A percentile compares a stretch with the other conserved stretches of the same genome.
Conservation (phyloP, 2,113 vertebrate species). For the Oostethus manadensis region DNA sequence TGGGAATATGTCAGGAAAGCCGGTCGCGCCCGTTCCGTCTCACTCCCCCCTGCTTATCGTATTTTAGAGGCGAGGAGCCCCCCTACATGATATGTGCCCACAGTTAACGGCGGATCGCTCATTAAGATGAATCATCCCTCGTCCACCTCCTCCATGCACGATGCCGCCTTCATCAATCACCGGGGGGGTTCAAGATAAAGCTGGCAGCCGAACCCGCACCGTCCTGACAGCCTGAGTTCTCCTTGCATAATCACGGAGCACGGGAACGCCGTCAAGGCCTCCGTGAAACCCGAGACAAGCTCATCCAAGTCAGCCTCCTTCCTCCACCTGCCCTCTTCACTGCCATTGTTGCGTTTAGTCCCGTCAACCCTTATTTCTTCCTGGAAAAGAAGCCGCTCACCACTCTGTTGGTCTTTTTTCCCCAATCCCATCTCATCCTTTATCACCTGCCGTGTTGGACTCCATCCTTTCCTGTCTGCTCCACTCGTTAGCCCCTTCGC, state of each 20-base stretch:
- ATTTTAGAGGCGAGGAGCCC: conserved; percentile 64
- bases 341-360: conserved; percentile 22
- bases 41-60: conserved; percentile 62
- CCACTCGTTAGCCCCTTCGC: too few species aligned
- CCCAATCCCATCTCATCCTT: too few species aligned
- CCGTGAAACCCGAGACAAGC: conserved; percentile 20
- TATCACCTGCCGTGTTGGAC: too few species aligned
- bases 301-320: conserved; percentile 19
- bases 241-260: conserved; percentile 48
- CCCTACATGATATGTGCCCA: conserved; percentile 46
- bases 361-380: conserved; percentile 1
- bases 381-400: too few species aligned
- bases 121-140: conserved; percentile 76
- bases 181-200: conserved; percentile 63
- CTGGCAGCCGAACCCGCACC: conserved; percentile 31
- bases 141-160: conserved; percentile 57
- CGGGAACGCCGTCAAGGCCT: conserved; percentile 23
- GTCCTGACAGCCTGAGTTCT: conserved; percentile 54
- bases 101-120: conserved; percentile 72
- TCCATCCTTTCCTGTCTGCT: too few species aligned
- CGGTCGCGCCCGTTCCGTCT: conserved; percentile 39
- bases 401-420: conserved; percentile 4
- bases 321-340: conserved; percentile 13
- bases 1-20: conserved; percentile 29
- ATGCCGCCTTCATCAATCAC: conserved; percentile 71